A percentile compares a stretch with the other conserved stretches of the same genome.
These are phyloP conservation scores for Megalops atlanticus DNA, from an alignment of 2,113 vertebrate genomes.

Conservation along the genomic window DNA sequence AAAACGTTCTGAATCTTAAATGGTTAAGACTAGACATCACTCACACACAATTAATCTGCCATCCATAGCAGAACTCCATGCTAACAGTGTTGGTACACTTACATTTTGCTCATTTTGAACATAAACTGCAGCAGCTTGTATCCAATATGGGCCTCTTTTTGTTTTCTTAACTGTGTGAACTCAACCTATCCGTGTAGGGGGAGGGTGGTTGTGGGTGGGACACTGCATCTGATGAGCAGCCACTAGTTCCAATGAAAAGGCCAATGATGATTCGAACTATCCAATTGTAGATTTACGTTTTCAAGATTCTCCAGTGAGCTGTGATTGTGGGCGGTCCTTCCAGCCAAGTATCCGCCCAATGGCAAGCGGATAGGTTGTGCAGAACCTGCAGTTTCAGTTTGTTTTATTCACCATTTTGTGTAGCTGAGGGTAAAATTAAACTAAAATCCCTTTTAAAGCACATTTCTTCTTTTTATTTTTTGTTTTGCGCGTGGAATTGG, in stretches of 20 bases:
- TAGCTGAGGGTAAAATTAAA: slow-evolving; percentile 72
- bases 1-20: neutral
- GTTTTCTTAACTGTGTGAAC: slow-evolving; percentile 66
- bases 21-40: neutral
- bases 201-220: slow-evolving; percentile 52
- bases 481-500: slow-evolving; percentile 57
- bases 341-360: slow-evolving; percentile 43
- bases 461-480: slow-evolving; percentile 51
- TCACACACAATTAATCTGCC: neutral
- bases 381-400: slow-evolving; percentile 81
- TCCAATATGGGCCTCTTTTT: slow-evolving; percentile 69
- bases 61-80: neutral
- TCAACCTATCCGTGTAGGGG: slow-evolving; percentile 66
- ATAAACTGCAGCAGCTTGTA: slow-evolving; percentile 42
- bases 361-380: slow-evolving; percentile 70
- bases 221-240: slow-evolving; percentile 44
- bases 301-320: slow-evolving; percentile 45
- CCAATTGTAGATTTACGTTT: slow-evolving; percentile 46
- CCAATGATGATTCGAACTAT: slow-evolving; percentile 52
- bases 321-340: slow-evolving; percentile 48
- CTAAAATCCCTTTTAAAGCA: slow-evolving; percentile 60
- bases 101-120: slow-evolving; percentile 43
- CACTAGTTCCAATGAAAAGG: slow-evolving; percentile 25
- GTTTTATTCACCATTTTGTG: slow-evolving; percentile 85
- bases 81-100: slow-evolving; percentile 28